Conservation (phyloP, 2,888 invertebrate genomes). For the Leptopterna dolabrata region DNA sequence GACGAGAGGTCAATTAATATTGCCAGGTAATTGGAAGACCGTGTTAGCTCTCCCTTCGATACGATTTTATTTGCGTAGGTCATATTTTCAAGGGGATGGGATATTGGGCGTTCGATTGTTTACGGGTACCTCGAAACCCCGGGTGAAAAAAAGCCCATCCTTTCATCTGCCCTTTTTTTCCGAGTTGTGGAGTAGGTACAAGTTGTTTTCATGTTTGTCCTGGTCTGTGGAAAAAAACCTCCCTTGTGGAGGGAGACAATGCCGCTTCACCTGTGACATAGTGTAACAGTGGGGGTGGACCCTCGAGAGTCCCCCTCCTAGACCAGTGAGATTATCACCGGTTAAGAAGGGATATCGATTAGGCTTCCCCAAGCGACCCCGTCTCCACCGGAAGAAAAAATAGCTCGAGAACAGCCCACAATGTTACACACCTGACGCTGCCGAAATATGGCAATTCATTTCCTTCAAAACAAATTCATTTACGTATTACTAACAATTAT, state of each 20-base stretch:
- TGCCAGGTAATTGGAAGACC: slow-evolving; percentile 32
- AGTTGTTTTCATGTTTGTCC: slow-evolving; percentile 30
- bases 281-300: no score
- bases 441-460: no score
- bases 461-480: no score
- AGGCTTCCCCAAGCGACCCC: no score
- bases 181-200: neutral
- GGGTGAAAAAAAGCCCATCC: neutral
- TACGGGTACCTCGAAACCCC: neutral
- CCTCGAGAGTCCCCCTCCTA: no score
- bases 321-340: no score
- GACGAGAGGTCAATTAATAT: slow-evolving; percentile 41
- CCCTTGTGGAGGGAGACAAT: neutral
- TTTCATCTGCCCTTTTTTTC: neutral
- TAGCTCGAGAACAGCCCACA: no score
- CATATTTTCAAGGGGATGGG: slow-evolving; percentile 15
- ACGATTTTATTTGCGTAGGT: slow-evolving; percentile 17
- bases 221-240: neutral
- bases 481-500: no score
- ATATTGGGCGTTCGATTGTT: neutral
- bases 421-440: no score
- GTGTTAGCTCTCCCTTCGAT: neutral
- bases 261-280: no score
- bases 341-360: no score
- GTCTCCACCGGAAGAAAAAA: no score